A percentile compares a stretch with the other conserved stretches of the same genome.
These are phyloP conservation scores for Oplegnathus fasciatus DNA, from an alignment of 2,113 vertebrate species.

Conservation along the genomic window DNA sequence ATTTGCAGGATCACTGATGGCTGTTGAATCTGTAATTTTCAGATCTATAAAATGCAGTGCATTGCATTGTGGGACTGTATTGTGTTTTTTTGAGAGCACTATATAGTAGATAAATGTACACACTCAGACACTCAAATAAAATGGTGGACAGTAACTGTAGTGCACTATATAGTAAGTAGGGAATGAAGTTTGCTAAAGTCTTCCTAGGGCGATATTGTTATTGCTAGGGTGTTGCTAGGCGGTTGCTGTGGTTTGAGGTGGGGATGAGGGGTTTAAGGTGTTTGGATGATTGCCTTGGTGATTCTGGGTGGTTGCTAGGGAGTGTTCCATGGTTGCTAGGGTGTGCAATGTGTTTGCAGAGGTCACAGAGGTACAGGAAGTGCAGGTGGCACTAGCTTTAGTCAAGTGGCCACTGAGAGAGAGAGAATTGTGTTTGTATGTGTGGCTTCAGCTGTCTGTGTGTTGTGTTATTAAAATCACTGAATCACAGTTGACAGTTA, in stretches of 20 bases:
- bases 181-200: too few species aligned
- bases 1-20: background rate
- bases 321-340: too few species aligned
- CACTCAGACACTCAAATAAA: background rate
- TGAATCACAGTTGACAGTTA: background rate
- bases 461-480: background rate
- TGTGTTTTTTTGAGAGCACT: background rate
- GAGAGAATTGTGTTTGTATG: background rate
- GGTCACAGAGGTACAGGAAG: too few species aligned
- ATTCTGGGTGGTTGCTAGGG: background rate
- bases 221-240: too few species aligned
- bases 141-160: background rate
- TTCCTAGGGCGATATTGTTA: too few species aligned
- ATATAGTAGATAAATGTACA: background rate
- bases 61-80: background rate
- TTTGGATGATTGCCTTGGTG: too few species aligned
- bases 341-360: background rate
- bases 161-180: too few species aligned
- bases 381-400: background rate
- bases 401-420: background rate
- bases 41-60: background rate
- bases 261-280: too few species aligned
- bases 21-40: background rate
- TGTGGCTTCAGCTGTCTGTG: background rate
- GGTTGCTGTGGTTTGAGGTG: too few species aligned